Base-by-base conservation (phyloP, 1,140 invertebrate species). In the Cotesia vestalis region DNA sequence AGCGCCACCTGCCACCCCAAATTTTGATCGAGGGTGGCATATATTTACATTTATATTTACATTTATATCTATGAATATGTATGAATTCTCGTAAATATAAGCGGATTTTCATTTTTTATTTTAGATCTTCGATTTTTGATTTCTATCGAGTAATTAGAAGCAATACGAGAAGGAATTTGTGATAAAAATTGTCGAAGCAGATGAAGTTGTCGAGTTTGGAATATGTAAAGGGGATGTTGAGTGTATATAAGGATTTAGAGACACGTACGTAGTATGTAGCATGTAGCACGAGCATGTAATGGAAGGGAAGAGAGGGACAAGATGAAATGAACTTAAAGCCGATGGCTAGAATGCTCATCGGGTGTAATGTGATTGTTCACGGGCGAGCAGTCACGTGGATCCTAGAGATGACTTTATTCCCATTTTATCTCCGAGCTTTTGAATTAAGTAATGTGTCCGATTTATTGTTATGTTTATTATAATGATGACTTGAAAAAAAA, bases 281-380 rank as follows among this genome's bases (percentile, higher is more conserved):
- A 5, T 8, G 17, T 4, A 9, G 20, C 63, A 8, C 12, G 35
- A 64, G 5, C 35, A 8, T 4, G n/a, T 66, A 35, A 34, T 51
- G 2, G 14, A 20, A 63, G 60, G 71, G 14, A 66, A 36, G 40
- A 27, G 20, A 46, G 69, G 51, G 51, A 36, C 35, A 55, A 27
- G 69, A 70, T 71, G 71, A 20, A 69, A 73, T 68, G 73, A 77
- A 73, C 73, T 35, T 74, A 74, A 76, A 75, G 76, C 75, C 80
- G 74, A 78, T 80, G 78, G 78, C 79, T 76, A 76, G 67, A 46
- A 46, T 46, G 40, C 5, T 46, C 40, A 46, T 46, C 40, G 77
- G 67, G 75, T 79, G 75, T 87, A 87, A 87, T 87, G 84, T 86
- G 84, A 87, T 87, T 87, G 85, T 87, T 86, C 86, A 83, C 85